Evolutionary conservation across 2,888 invertebrate species (phyloP), one percentile per base, ranked within the genome.

Genomic region (Branchipolynoe longqiensis): DNA sequence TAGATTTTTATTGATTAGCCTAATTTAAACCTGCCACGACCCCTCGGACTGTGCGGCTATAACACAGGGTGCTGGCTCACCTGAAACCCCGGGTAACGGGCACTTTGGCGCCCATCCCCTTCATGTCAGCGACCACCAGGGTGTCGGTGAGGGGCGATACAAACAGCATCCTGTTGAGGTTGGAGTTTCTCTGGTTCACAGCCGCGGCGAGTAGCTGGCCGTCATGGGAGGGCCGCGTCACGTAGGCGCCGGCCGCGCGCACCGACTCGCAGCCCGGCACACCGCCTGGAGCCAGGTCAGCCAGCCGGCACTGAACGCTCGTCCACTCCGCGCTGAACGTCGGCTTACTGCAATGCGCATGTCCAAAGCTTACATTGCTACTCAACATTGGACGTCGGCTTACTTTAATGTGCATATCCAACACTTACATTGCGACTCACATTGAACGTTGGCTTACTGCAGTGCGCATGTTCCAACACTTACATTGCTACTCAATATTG

Each of bases 161-260:
- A 89, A 91, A 93, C 86, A 92, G 83, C 87, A 93, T 88, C 82
- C 90, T 89, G 31, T 91, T 92, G 64, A 89, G 87, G 62, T 88
- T 87, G 1, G 92, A 90, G 54, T 87, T 87, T 64, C 88, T 90
- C 88, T 92, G 92, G 89, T 93, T 93, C 88, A 92, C 90, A 64
- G 92, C 92, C 38, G 93, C 89, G 33, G 92, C 92, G 6, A 93
- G 86, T 82, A 93, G 90, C 87, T 91, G 91, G 41, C 92, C 92
- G 88, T 91, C 92, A 78, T 89, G 89, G 22, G 91, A 90, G 85
- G 91, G 91, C 69, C 89, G 88, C 4, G 89, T 85, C 0, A 92
- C 86, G 69, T 91, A 91, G 4, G 92, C 90, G 25, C 92, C 92
- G 4, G 86, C 85, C 33, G 90, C 87, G 48, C 86, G 87, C 85